Conservation (phyloP, 2,113 vertebrate genomes). For the Xenopus tropicalis region DNA sequence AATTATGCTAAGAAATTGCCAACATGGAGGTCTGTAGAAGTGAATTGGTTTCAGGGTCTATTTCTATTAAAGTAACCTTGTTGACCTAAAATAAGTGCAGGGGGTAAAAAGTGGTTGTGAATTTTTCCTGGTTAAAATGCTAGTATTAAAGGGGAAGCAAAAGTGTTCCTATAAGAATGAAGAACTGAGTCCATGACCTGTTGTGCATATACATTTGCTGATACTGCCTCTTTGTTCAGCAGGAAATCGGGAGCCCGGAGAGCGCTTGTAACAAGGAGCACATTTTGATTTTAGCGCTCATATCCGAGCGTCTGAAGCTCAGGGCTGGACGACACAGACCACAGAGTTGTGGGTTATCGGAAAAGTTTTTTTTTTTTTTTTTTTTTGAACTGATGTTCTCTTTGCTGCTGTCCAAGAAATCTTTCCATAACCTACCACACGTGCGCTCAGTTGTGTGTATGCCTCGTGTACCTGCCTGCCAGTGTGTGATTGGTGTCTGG, state of each 20-base stretch:
- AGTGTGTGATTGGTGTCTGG: background rate
- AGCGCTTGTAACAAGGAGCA: background rate
- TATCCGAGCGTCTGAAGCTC: conserved; percentile 2
- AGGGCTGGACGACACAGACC: conserved; percentile 15
- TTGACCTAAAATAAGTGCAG: too few relatives aligned
- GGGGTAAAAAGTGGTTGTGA: too few relatives aligned
- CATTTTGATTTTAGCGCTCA: background rate
- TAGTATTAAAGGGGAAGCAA: too few relatives aligned
- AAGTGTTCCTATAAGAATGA: too few relatives aligned
- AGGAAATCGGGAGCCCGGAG: background rate
- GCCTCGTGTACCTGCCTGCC: background rate
- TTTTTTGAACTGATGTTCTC: conserved; percentile 2
- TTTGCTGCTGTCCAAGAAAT: conserved; percentile 24
- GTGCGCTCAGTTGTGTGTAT: background rate
- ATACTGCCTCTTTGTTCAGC: too few relatives aligned
- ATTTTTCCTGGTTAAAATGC: too few relatives aligned
- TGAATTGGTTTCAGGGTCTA: too few relatives aligned
- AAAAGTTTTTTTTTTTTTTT: background rate
- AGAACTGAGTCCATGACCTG: too few relatives aligned
- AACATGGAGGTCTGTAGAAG: too few relatives aligned
- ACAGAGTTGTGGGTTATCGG: background rate
- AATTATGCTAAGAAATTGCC: too few relatives aligned
- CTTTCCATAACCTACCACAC: background rate
- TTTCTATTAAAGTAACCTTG: too few relatives aligned
- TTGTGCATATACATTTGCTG: too few relatives aligned